Evolutionary conservation across 2,888 invertebrate species (phyloP).

Genomic region (Melieria crassipennis): DNA sequence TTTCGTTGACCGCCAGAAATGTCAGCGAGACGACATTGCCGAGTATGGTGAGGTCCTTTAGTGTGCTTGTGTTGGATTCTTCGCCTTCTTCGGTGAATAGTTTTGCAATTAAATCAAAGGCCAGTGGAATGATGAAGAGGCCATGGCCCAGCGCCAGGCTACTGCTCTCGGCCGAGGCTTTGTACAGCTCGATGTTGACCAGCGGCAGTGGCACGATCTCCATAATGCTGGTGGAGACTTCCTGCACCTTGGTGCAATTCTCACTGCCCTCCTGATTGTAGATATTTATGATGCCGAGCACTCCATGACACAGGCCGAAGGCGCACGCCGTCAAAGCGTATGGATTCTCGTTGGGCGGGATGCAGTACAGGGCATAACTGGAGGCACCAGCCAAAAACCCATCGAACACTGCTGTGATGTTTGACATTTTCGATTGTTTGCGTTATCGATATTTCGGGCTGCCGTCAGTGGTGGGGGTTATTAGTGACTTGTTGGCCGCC

Average conservation of each 20-base stretch:
- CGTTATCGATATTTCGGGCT: background rate
- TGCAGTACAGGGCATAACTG: slow-evolving; percentile 50
- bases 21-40: slow-evolving; percentile 53
- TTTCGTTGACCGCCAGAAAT: slow-evolving; percentile 47
- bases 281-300: slow-evolving; percentile 44
- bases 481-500: background rate
- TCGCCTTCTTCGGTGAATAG: slow-evolving; percentile 41
- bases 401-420: slow-evolving; percentile 30
- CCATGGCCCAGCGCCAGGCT: slow-evolving; percentile 53
- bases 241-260: slow-evolving; percentile 8
- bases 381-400: slow-evolving; percentile 52
- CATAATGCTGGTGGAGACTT: slow-evolving; percentile 46
- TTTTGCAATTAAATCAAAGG: slow-evolving; percentile 49
- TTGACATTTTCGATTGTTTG: slow-evolving; percentile 17
- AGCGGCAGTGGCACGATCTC: slow-evolving; percentile 53
- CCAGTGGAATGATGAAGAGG: slow-evolving; percentile 53
- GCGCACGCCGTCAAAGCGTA: slow-evolving; percentile 53
- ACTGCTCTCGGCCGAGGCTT: slow-evolving; percentile 44
- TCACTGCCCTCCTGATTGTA: slow-evolving; percentile 23
- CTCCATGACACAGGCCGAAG: slow-evolving; percentile 51
- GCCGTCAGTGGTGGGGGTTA: background rate
- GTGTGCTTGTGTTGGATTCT: slow-evolving; percentile 46
- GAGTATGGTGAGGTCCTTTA: slow-evolving; percentile 49
- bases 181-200: slow-evolving; percentile 54
- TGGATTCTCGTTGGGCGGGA: slow-evolving; percentile 49